Evolutionary conservation across 2,113 vertebrate genomes (phyloP), one percentile per base, ranked within the genome.

Genomic region (Pyrgilauda ruficollis): DNA sequence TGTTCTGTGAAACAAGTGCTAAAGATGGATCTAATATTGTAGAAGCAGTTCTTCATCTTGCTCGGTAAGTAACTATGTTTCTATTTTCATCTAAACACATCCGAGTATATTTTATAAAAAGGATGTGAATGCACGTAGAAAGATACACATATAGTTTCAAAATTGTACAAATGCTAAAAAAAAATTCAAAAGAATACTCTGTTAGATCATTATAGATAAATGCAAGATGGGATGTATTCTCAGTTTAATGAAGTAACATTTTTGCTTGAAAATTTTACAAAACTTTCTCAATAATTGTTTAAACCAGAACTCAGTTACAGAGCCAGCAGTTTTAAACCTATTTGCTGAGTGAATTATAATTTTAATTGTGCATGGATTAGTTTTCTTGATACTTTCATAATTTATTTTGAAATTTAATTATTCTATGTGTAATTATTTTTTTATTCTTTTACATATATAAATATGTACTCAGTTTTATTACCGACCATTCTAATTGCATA

Each of bases 1-100:
- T 99, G 16, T 99, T 99, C 97, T 99, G 99, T 98, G 99, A 99
- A 98, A 99, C 99, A 80, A 99, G 99, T 59, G 98, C 99, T 91
- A 99, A 99, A 97, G 99, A 99, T 2, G 98, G 99, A 30, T 98
- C 98, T 59, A 99, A 99, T 78, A 92, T 99, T 62, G 97, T 99
- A 58, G 99, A 99, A 95, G 99, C 99, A 18, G 98, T 99, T 95
- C 98, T 99, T 89, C 99, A 99, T 93, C 98, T 99, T 85, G 99
- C 99, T 95, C 98, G 98, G 99, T 99, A 98, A 94, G 97, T 92
- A 28, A 23, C 26, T 13, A 8, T 56, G 5, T 75, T 66, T 91
- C 76, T 87, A 16, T 59, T 95, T 76, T 56, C 3, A 26, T n/a
- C 61, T 44, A 14, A 87, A 43, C 13, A 11, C 12, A 8, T 44